Evolutionary conservation across 1,140 invertebrate species (phyloP).

Genomic region (Harlomillsia oculata): DNA sequence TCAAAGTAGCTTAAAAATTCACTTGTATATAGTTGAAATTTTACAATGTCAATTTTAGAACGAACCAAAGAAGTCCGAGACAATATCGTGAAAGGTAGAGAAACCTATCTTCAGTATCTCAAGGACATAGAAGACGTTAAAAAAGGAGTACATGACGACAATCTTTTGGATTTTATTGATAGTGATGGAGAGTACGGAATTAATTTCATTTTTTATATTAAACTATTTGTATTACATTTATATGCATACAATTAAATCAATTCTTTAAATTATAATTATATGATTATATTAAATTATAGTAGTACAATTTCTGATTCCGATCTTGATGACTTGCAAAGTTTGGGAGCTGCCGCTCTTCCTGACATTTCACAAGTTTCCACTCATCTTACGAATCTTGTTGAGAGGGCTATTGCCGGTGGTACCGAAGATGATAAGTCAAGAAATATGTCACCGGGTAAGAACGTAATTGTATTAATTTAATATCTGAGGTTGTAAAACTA

Average conservation of each 20-base stretch:
- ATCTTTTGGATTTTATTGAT: background rate
- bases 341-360: background rate
- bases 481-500: too few species aligned
- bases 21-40: too few species aligned
- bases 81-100: background rate
- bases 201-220: background rate
- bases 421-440: slow-evolving; percentile 16
- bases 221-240: too few species aligned
- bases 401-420: slow-evolving; percentile 31
- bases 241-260: too few species aligned
- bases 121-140: slow-evolving; percentile 1
- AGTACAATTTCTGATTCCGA: too few species aligned
- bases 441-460: slow-evolving; percentile 5
- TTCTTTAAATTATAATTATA: too few species aligned
- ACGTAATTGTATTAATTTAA: too few species aligned
- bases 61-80: background rate
- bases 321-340: too few species aligned
- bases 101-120: background rate
- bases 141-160: background rate
- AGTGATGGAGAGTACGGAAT: background rate
- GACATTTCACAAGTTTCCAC: slow-evolving; percentile 27
- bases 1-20: too few species aligned
- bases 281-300: background rate
- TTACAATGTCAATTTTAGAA: background rate
- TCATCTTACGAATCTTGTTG: slow-evolving; percentile 35